These are phyloP conservation scores for Lagria hirta DNA, from an alignment of 2,888 invertebrate species.

Conservation along the genomic window DNA sequence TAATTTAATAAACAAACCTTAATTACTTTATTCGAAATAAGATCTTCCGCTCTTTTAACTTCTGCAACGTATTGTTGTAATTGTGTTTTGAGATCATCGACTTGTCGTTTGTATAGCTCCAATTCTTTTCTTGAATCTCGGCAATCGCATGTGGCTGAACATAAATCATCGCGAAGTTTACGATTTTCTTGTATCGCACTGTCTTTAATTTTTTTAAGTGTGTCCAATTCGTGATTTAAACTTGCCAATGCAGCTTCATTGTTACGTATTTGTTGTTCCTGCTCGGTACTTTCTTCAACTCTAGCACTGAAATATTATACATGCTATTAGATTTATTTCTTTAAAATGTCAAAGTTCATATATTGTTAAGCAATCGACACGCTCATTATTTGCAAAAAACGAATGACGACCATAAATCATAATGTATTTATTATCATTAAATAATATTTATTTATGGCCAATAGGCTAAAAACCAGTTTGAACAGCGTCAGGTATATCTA, in stretches of 20 bases:
- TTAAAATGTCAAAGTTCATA: too few species aligned
- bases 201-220: slow-evolving; percentile 60
- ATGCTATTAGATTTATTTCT: too few species aligned
- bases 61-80: slow-evolving; percentile 80
- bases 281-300: slow-evolving; percentile 15
- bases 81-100: slow-evolving; percentile 72
- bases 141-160: slow-evolving; percentile 63
- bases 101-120: slow-evolving; percentile 69
- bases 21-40: slow-evolving; percentile 67
- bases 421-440: too few species aligned
- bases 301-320: slow-evolving; percentile 11
- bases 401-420: too few species aligned
- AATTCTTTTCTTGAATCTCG: slow-evolving; percentile 66
- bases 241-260: slow-evolving; percentile 60
- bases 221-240: slow-evolving; percentile 62
- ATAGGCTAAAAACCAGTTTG: too few species aligned
- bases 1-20: neutral
- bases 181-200: slow-evolving; percentile 65
- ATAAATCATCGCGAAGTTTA: slow-evolving; percentile 72
- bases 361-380: too few species aligned
- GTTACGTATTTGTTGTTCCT: slow-evolving; percentile 31
- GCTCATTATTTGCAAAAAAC: too few species aligned
- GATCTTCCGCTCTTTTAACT: slow-evolving; percentile 76
- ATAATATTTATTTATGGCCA: too few species aligned
- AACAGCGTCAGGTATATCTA: too few species aligned